Evolutionary conservation across 2,113 vertebrate species (phyloP).

Genomic region (Myrmecobius fasciatus): DNA sequence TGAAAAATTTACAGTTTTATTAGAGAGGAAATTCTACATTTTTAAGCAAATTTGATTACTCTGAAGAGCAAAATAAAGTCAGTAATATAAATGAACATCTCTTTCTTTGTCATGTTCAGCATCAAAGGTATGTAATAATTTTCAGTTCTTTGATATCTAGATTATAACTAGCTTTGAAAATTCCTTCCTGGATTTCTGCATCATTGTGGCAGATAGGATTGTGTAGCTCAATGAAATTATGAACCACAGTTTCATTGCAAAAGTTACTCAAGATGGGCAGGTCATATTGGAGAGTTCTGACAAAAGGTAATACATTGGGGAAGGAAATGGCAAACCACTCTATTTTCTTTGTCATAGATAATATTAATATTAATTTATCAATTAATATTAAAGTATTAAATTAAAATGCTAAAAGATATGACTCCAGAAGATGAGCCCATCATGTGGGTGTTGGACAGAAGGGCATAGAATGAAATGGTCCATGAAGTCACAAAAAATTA

Average conservation of each 20-base stretch:
- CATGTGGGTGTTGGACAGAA: background rate
- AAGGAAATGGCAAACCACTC: background rate
- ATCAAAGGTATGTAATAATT: background rate
- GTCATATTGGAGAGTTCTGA: background rate
- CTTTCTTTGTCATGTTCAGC: background rate
- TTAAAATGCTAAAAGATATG: background rate
- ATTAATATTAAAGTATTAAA: too few relatives aligned
- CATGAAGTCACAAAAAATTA: background rate
- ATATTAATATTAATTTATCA: too few relatives aligned
- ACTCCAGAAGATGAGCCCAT: background rate
- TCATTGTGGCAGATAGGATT: background rate
- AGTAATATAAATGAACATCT: background rate
- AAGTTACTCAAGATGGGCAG: background rate
- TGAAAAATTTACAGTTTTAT: background rate
- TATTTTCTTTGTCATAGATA: background rate
- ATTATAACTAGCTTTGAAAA: background rate
- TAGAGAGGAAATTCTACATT: background rate
- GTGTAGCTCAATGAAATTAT: background rate
- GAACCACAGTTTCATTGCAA: background rate
- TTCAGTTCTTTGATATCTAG: background rate
- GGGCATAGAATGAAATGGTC: background rate
- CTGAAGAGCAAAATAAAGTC: background rate
- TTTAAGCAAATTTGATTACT: background rate
- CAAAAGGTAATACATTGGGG: background rate
- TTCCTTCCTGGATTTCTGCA: background rate